phyloP scores from a whole-genome alignment of 2,797 vertebrate species.

The Nothura maculosa region DNA sequence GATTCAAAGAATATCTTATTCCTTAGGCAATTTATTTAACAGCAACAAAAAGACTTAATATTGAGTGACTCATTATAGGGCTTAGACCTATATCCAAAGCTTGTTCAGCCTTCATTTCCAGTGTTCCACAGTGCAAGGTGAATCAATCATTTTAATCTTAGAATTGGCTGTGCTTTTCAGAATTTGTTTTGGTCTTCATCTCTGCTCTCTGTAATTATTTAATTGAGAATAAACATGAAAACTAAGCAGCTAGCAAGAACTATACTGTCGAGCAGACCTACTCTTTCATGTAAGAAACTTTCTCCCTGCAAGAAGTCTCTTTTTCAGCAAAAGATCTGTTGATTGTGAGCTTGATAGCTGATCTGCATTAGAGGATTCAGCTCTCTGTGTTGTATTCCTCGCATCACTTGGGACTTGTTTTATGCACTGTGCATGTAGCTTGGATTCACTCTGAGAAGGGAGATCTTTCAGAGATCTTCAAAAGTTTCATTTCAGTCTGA shows the following conservation, averaged over 20 bases:
- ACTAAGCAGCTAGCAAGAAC: neutral
- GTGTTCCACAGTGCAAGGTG: neutral
- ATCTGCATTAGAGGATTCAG: neutral
- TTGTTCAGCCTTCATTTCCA: neutral
- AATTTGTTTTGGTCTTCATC: neutral
- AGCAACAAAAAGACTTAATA: neutral
- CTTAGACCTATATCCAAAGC: neutral
- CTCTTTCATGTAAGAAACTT: neutral
- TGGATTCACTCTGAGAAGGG: neutral
- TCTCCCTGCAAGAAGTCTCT: neutral
- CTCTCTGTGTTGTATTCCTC: neutral
- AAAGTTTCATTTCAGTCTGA: neutral
- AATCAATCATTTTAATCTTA: neutral
- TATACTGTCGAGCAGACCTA: neutral
- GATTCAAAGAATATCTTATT: neutral
- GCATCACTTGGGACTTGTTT: neutral
- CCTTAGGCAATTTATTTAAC: neutral
- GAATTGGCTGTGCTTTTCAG: neutral
- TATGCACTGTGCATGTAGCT: neutral
- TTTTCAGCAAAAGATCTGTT: neutral
- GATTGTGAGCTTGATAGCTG: neutral
- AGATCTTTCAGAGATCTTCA: neutral
- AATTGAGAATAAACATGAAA: neutral
- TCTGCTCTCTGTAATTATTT: neutral
- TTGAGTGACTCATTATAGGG: neutral